phyloP scores from a whole-genome alignment of 2,797 vertebrate species.

The Smutsia gigantea region DNA sequence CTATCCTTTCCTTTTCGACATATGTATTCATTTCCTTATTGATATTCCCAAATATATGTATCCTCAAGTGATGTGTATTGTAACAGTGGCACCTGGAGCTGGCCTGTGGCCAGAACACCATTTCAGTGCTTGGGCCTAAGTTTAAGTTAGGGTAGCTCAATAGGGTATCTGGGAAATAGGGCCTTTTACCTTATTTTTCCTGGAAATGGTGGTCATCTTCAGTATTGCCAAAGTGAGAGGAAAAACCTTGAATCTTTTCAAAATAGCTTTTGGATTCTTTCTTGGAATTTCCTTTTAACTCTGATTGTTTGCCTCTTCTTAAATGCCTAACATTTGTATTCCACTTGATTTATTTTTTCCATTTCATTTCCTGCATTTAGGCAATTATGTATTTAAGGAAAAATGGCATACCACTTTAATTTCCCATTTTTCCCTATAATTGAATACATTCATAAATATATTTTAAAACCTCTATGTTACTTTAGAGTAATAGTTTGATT shows the following conservation, averaged over 20 bases:
- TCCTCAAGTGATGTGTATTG: not conserved
- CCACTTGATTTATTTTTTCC: not conserved
- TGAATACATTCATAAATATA: not conserved
- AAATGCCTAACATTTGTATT: not conserved
- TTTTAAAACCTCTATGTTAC: not conserved
- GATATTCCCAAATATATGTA: not conserved
- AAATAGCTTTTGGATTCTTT: not conserved
- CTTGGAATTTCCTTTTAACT: not conserved
- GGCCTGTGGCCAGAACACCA: not conserved
- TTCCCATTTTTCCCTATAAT: not conserved
- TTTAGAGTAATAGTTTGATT: not conserved
- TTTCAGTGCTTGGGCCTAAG: not conserved
- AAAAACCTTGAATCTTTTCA: not conserved
- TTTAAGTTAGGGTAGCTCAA: not conserved
- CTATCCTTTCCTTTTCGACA: not conserved
- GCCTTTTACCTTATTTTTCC: not conserved
- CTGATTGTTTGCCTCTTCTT: not conserved
- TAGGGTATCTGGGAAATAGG: not conserved
- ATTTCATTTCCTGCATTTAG: not conserved
- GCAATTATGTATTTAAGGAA: not conserved
- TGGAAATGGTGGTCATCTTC: not conserved
- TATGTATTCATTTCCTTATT: not conserved
- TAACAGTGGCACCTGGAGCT: not conserved
- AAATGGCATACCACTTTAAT: not conserved
- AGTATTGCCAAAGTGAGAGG: not conserved